Conservation (phyloP, 2,797 vertebrate genomes). For the Lagodon rhomboides region DNA sequence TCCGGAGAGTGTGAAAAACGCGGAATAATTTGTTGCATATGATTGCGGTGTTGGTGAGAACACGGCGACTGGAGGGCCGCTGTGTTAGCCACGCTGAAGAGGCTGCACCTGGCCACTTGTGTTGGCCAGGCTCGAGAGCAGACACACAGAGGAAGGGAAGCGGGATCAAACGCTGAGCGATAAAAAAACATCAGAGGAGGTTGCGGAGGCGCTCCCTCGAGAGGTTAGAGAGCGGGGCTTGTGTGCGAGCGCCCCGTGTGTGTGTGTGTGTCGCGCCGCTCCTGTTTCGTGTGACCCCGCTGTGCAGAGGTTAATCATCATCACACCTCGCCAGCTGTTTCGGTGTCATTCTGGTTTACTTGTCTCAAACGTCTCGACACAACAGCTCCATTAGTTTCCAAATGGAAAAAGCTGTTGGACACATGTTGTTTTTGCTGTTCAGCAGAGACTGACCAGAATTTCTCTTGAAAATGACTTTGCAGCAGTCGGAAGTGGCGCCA, state of each 20-base stretch:
- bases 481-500: slow-evolving; percentile 21
- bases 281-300: slow-evolving; percentile 26
- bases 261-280: background rate
- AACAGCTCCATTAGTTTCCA: slow-evolving; percentile 62
- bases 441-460: slow-evolving; percentile 55
- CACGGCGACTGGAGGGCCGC: slow-evolving; percentile 51
- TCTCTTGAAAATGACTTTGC: slow-evolving; percentile 58
- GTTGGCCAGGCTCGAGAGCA: slow-evolving; percentile 40
- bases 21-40: slow-evolving; percentile 55
- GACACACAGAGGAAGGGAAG: slow-evolving; percentile 47
- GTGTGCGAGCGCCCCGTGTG: background rate
- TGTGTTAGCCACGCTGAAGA: slow-evolving; percentile 63
- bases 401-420: slow-evolving; percentile 68
- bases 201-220: slow-evolving; percentile 41
- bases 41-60: slow-evolving; percentile 51
- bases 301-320: slow-evolving; percentile 55
- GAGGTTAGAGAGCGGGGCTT: slow-evolving; percentile 13
- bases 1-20: slow-evolving; percentile 53
- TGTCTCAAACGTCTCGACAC: slow-evolving; percentile 46
- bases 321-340: slow-evolving; percentile 60
- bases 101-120: slow-evolving; percentile 76
- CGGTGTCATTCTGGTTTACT: slow-evolving; percentile 59
- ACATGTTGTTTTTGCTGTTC: slow-evolving; percentile 70
- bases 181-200: slow-evolving; percentile 59
- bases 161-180: slow-evolving; percentile 69